Conservation (phyloP, 1,140 invertebrate genomes). For the Neuroterus valhalla region DNA sequence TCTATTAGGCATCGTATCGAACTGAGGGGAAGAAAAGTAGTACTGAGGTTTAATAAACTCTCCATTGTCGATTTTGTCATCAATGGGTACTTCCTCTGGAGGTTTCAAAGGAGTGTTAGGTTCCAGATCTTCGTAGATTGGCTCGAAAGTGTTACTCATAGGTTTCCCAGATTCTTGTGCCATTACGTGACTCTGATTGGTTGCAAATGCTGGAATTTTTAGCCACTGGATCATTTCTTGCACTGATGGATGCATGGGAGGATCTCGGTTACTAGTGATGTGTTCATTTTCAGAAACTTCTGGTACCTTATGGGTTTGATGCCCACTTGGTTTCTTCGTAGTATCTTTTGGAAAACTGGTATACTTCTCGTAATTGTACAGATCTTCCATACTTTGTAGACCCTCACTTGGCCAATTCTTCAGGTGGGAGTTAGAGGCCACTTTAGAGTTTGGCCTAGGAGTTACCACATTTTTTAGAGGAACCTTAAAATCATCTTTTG, state of each 20-base stretch:
- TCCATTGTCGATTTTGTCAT: conserved; percentile 11
- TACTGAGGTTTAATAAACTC: neutral
- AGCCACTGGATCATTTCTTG: conserved; percentile 62
- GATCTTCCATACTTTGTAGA: conserved; percentile 56
- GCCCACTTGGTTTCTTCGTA: neutral
- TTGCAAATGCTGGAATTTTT: conserved; percentile 57
- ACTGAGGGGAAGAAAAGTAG: conserved; percentile 5
- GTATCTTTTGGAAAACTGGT: conserved; percentile 51
- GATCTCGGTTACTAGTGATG: conserved; percentile 34
- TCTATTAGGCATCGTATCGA: neutral
- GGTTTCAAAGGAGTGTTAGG: conserved; percentile 52
- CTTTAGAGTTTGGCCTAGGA: conserved; percentile 1
- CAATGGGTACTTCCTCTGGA: neutral
- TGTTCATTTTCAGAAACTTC: conserved; percentile 9
- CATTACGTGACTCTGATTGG: conserved; percentile 43
- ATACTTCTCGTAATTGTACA: conserved; percentile 68
- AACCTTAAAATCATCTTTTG: conserved; percentile 1
- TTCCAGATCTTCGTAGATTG: conserved; percentile 52
- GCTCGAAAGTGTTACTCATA: conserved; percentile 46
- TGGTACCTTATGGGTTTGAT: neutral
- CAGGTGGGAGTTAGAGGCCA: conserved; percentile 27
- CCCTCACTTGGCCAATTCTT: conserved; percentile 67
- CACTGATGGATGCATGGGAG: conserved; percentile 42
- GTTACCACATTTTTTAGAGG: neutral
- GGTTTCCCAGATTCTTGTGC: conserved; percentile 38